Conservation (phyloP, 1,140 invertebrate species). For the Philotrypesis tridentata region DNA sequence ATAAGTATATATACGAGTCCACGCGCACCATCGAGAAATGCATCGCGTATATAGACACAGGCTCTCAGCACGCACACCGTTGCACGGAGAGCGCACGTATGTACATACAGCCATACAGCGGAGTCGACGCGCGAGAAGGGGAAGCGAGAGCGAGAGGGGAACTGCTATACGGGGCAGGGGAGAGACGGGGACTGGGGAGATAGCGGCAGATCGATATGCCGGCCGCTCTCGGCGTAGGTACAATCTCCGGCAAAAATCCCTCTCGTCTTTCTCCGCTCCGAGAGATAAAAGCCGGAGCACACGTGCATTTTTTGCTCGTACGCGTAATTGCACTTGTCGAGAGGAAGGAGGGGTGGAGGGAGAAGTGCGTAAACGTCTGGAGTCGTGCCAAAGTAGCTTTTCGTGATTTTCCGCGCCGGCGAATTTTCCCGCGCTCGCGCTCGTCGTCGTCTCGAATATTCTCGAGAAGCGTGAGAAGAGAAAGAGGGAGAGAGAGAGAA, state of each 20-base stretch:
- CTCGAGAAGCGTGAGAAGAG: neutral
- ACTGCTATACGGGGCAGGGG: too few relatives aligned
- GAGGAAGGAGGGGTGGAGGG: constrained; percentile 37
- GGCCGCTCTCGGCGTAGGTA: constrained; percentile 61
- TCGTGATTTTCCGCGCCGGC: neutral
- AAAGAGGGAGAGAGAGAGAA: neutral
- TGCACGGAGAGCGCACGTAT: too few relatives aligned
- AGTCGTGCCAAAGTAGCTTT: neutral
- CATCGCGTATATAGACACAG: neutral
- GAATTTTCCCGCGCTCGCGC: neutral
- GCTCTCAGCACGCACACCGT: neutral
- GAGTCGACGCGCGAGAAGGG: neutral
- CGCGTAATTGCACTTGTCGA: neutral
- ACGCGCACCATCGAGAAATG: neutral
- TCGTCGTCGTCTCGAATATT: neutral
- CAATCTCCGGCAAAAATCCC: constrained; percentile 55
- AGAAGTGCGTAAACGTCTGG: constrained; percentile 9
- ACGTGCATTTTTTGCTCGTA: neutral
- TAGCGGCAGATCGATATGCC: constrained; percentile 68
- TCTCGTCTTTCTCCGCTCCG: neutral
- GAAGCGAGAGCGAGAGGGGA: neutral
- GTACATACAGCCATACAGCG: neutral
- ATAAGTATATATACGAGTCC: too few relatives aligned
- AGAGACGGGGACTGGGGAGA: constrained; percentile 8
- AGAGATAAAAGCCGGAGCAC: neutral